Conservation (phyloP, 2,113 vertebrate genomes). For the Pleuronectes platessa region DNA sequence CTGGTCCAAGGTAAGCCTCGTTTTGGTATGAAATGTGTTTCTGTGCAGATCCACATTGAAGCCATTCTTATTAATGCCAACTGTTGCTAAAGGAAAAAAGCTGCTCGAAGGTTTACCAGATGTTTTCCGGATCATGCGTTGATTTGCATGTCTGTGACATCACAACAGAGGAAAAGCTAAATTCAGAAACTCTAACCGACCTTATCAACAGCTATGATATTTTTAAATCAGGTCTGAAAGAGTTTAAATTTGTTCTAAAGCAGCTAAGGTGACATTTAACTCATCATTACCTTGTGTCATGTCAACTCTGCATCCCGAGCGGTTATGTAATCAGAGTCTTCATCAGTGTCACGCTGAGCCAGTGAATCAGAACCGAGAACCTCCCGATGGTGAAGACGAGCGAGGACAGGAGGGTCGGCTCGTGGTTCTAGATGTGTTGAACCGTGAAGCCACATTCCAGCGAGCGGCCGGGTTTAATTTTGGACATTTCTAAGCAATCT, state of each 20-base stretch:
- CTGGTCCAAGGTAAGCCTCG: neutral
- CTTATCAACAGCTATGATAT: too few relatives aligned
- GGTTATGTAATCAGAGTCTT: neutral
- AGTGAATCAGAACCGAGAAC: neutral
- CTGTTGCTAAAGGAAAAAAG: neutral
- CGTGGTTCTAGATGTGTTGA: constrained; percentile 40
- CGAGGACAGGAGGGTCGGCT: neutral
- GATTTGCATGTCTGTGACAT: neutral
- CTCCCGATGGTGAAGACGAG: neutral
- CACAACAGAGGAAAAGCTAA: neutral
- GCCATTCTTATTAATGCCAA: neutral
- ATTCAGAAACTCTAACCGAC: too few relatives aligned
- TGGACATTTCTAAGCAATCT: constrained; percentile 58
- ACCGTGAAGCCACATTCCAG: constrained; percentile 57
- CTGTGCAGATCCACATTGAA: neutral
- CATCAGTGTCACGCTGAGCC: neutral
- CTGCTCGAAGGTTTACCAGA: neutral
- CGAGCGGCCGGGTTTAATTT: constrained; percentile 69
- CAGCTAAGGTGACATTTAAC: too few relatives aligned
- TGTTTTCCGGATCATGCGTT: neutral
- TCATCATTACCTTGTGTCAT: too few relatives aligned
- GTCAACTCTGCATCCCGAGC: neutral
- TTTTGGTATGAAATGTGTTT: neutral
- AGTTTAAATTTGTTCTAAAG: too few relatives aligned
- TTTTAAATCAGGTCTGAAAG: too few relatives aligned